phyloP scores from a whole-genome alignment of 2,888 invertebrate genomes.

The Lepidocyrtoides sp. region DNA sequence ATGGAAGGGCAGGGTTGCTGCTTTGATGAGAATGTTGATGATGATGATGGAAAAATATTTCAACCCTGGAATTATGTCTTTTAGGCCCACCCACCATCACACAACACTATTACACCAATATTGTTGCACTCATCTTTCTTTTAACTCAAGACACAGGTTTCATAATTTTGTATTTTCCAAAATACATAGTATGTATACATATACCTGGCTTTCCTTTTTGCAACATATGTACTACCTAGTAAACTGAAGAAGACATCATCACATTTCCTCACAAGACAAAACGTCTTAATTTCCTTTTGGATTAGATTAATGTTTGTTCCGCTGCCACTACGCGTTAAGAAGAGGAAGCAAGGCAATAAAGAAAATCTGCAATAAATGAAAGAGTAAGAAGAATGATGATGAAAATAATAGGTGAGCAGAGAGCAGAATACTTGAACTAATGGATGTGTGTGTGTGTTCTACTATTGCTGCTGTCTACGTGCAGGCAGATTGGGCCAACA shows the following conservation, averaged over 20 bases:
- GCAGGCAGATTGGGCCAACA: neutral
- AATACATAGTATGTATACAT: no score
- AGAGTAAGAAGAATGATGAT: constrained; percentile 40
- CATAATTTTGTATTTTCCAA: no score
- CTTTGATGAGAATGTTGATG: constrained; percentile 43
- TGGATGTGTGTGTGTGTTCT: no score
- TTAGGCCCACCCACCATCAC: constrained; percentile 68
- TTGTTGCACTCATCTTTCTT: neutral
- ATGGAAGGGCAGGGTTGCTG: constrained; percentile 54
- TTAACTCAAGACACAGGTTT: neutral
- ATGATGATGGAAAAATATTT: constrained; percentile 60
- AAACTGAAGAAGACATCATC: constrained; percentile 51
- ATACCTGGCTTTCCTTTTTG: no score
- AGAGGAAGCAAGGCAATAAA: constrained; percentile 23
- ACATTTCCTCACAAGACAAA: constrained; percentile 24
- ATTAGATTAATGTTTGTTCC: constrained; percentile 68
- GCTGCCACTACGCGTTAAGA: constrained; percentile 6
- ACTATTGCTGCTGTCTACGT: neutral
- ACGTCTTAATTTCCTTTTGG: constrained; percentile 71
- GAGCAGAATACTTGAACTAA: constrained; percentile 47
- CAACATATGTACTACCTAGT: no score
- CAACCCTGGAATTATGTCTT: constrained; percentile 63
- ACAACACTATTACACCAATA: neutral
- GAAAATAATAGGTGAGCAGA: constrained; percentile 18
- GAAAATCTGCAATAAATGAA: constrained; percentile 35